Conservation (phyloP, 1,140 invertebrate genomes). For the Ditylenchus dipsaci region DNA sequence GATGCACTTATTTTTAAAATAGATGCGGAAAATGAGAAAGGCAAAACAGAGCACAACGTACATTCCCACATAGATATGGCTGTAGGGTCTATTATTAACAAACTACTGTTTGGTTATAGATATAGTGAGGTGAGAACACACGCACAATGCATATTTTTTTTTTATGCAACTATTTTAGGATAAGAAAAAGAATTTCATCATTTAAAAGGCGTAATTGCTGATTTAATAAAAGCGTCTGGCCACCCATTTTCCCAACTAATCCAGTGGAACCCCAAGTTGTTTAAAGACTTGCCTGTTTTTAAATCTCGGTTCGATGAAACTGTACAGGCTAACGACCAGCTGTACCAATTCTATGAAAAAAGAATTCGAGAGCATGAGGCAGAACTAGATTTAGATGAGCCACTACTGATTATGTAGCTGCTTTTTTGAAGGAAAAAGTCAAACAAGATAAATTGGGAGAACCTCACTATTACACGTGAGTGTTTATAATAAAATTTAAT, state of each 20-base stretch:
- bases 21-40: slow-evolving; percentile 20
- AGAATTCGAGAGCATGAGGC: slow-evolving; percentile 13
- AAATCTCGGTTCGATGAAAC: not conserved
- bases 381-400: slow-evolving; percentile 13
- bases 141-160: not conserved
- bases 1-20: not conserved
- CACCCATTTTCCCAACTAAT: not conserved
- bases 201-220: not conserved
- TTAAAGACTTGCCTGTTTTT: not conserved
- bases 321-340: not conserved
- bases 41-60: not conserved
- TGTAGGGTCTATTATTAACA: slow-evolving; percentile 37
- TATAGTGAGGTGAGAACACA: slow-evolving; percentile 15
- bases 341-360: slow-evolving; percentile 5
- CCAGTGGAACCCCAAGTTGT: not conserved
- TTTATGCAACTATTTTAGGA: not conserved
- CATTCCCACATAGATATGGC: slow-evolving; percentile 18
- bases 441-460: slow-evolving; percentile 6
- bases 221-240: not conserved
- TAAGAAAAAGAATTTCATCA: not conserved
- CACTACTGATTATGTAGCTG: slow-evolving; percentile 25
- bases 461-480: slow-evolving; percentile 19
- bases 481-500: not conserved
- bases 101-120: slow-evolving; percentile 34
- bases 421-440: slow-evolving; percentile 29